Evolutionary conservation across 2,797 vertebrate genomes (phyloP).

Genomic region (Eupleurogrammus muticus): DNA sequence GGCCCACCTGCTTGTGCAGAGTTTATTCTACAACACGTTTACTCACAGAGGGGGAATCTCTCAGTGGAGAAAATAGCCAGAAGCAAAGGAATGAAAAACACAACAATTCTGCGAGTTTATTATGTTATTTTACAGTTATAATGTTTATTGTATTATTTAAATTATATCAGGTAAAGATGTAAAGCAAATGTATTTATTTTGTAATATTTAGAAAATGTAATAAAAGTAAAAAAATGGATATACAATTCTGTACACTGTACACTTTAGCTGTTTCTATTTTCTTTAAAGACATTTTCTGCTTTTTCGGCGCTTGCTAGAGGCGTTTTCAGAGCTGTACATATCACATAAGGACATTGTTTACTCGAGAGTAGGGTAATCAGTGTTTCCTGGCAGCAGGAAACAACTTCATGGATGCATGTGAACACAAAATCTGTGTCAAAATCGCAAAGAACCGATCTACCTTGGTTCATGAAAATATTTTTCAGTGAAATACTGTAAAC

Average conservation of each 20-base stretch:
- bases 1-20: not conserved
- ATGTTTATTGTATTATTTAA: not conserved
- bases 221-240: too few relatives aligned
- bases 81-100: not conserved
- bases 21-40: not conserved
- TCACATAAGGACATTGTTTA: constrained; percentile 10
- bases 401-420: not conserved
- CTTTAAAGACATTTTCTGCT: not conserved
- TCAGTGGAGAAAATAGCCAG: not conserved
- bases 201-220: too few relatives aligned
- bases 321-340: not conserved
- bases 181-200: too few relatives aligned
- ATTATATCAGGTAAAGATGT: not conserved
- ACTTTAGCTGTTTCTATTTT: not conserved
- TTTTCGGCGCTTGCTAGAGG: not conserved
- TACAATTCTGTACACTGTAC: too few relatives aligned
- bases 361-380: constrained; percentile 11
- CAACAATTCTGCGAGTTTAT: not conserved
- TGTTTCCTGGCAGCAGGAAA: constrained; percentile 23
- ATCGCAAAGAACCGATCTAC: not conserved
- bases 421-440: not conserved
- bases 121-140: not conserved
- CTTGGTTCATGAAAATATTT: not conserved
- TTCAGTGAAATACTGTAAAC: not conserved
- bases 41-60: not conserved